Percentiles rank a stretch among this genome's conserved stretches.
Evolutionary conservation across 2,888 invertebrate genomes (phyloP).

Genomic region (Emmelina monodactyla): DNA sequence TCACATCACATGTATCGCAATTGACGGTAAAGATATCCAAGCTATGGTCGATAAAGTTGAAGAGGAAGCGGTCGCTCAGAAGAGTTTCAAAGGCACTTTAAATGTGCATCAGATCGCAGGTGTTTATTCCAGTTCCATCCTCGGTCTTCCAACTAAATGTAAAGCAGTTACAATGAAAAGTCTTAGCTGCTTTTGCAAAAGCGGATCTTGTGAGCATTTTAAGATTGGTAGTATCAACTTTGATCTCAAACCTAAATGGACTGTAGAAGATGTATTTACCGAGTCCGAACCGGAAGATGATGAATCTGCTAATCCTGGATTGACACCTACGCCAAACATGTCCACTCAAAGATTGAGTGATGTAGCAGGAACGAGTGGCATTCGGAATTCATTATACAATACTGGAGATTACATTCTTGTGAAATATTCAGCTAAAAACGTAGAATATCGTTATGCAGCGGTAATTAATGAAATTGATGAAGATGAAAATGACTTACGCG

Average conservation of each 20-base stretch:
- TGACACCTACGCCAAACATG: too few relatives aligned
- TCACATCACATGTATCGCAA: background rate
- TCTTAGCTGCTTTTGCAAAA: conserved; percentile 1
- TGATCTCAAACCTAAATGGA: conserved; percentile 5
- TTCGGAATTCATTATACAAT: conserved; percentile 1
- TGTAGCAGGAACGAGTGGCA: conserved; percentile 3
- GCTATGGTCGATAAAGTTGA: conserved; percentile 9
- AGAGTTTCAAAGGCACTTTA: conserved; percentile 1
- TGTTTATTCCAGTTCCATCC: background rate
- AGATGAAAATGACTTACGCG: conserved; percentile 5
- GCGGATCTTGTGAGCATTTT: background rate
- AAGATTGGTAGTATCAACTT: conserved; percentile 7
- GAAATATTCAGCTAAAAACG: conserved; percentile 1
- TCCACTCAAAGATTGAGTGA: background rate
- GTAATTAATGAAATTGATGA: conserved; percentile 9
- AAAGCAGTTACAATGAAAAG: background rate
- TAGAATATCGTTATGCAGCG: conserved; percentile 8
- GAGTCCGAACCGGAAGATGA: conserved; percentile 8
- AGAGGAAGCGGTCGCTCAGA: conserved; percentile 4
- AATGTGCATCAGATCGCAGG: conserved; percentile 1
- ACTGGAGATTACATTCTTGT: conserved; percentile 3
- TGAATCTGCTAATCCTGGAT: background rate
- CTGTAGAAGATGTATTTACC: conserved; percentile 9
- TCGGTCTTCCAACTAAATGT: background rate
- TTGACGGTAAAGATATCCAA: conserved; percentile 6